phyloP scores from a whole-genome alignment of 2,888 invertebrate species.

The Stictocephala bisonia region DNA sequence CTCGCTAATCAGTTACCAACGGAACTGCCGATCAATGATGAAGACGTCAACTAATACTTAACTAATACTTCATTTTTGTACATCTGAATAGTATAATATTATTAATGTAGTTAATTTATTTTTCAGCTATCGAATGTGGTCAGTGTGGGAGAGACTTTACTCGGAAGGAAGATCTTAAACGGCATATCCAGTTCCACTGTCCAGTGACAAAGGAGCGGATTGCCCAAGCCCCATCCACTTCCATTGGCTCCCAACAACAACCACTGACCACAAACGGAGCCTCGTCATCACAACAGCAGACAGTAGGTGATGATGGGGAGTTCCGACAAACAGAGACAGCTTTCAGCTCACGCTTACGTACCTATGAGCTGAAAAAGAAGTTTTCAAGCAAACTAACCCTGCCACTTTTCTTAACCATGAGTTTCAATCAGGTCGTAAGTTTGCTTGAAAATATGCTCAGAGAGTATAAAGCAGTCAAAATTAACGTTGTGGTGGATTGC shows the following conservation, averaged over 20 bases:
- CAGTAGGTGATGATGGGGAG: too few species aligned
- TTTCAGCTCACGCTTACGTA: neutral
- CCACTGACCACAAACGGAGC: too few species aligned
- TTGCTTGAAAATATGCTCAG: neutral
- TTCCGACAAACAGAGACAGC: neutral
- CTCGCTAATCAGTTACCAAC: too few species aligned
- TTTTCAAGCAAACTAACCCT: neutral
- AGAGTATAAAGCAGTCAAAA: neutral
- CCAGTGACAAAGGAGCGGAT: neutral
- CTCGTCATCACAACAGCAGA: too few species aligned
- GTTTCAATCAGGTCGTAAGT: neutral
- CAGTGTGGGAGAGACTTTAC: neutral
- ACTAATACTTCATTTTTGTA: too few species aligned
- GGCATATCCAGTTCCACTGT: neutral
- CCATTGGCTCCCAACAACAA: too few species aligned
- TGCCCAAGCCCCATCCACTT: neutral
- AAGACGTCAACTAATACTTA: too few species aligned
- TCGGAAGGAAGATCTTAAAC: neutral
- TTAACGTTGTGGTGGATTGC: conserved; percentile 2
- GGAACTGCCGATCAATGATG: too few species aligned
- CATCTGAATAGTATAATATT: too few species aligned
- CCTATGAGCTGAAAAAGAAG: conserved; percentile 2
- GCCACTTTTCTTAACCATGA: neutral
- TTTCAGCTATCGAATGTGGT: too few species aligned
- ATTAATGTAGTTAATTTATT: too few species aligned